Percentiles rank a stretch among this genome's conserved stretches.
These are phyloP conservation scores for Zaprionus lineosus DNA, from an alignment of 2,888 invertebrate genomes.

Conservation along the genomic window DNA sequence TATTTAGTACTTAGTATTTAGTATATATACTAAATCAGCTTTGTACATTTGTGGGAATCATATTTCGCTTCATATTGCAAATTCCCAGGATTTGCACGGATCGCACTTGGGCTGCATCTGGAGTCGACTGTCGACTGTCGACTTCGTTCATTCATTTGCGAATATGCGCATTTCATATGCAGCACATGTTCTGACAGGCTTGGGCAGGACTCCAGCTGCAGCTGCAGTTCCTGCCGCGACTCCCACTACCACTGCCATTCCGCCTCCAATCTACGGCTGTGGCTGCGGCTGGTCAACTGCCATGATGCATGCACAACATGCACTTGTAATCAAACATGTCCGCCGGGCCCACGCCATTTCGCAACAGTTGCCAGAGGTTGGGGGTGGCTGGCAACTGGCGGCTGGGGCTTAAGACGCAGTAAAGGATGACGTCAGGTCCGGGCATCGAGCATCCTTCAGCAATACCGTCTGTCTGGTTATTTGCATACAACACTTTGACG, in stretches of 20 bases:
- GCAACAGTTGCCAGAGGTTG: slow-evolving; percentile 26
- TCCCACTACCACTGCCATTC: neutral
- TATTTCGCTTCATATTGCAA: slow-evolving; percentile 21
- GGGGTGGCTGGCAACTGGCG: neutral
- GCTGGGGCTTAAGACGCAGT: slow-evolving; percentile 21
- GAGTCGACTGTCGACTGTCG: slow-evolving; percentile 9
- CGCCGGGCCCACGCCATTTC: slow-evolving; percentile 48
- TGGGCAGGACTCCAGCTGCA: slow-evolving; percentile 17
- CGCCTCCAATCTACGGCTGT: too few species aligned
- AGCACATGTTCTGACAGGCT: slow-evolving; percentile 60
- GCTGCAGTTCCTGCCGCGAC: neutral
- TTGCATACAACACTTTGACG: slow-evolving; percentile 69
- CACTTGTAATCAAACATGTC: slow-evolving; percentile 70
- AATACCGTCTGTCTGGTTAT: slow-evolving; percentile 34
- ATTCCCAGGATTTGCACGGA: slow-evolving; percentile 27
- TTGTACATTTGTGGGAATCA: too few species aligned
- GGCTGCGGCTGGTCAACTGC: slow-evolving; percentile 41
- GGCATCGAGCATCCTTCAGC: neutral
- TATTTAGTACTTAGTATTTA: too few species aligned
- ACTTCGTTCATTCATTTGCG: slow-evolving; percentile 17
- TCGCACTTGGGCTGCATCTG: slow-evolving; percentile 37
- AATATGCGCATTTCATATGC: slow-evolving; percentile 61
- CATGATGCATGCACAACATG: slow-evolving; percentile 65
- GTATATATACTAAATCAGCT: too few species aligned
- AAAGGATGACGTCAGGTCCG: neutral